Evolutionary conservation across 2,113 vertebrate species (phyloP).

Genomic region (Malurus melanocephalus): DNA sequence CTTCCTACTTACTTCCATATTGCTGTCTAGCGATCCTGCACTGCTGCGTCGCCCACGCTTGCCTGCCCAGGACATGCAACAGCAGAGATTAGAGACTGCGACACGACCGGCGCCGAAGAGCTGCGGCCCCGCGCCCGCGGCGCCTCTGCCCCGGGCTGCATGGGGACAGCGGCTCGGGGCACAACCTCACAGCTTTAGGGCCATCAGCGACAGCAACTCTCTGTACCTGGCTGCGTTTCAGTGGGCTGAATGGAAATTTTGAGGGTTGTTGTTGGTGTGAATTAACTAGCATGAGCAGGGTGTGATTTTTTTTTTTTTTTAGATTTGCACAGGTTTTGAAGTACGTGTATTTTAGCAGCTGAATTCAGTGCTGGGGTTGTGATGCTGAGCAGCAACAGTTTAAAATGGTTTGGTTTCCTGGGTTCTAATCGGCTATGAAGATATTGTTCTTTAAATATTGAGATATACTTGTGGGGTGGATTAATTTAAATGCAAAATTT

Average conservation of each 20-base stretch:
- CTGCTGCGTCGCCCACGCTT: constrained; percentile 98
- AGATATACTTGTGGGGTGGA: background rate
- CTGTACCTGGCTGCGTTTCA: background rate
- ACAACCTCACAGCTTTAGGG: background rate
- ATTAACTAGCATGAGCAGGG: background rate
- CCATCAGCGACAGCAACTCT: background rate
- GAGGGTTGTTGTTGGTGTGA: background rate
- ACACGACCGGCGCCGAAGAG: constrained; percentile 67
- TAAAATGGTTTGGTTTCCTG: background rate
- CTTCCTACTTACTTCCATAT: constrained; percentile 98
- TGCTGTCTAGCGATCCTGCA: constrained; percentile 99
- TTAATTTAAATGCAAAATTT: background rate
- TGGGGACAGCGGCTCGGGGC: background rate
- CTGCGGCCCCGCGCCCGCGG: constrained; percentile 36
- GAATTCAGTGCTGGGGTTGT: background rate
- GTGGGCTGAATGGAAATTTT: background rate
- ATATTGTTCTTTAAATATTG: background rate
- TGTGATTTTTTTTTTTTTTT: background rate
- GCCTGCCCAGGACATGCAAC: constrained; percentile 98
- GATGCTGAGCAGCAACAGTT: background rate
- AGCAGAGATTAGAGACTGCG: constrained; percentile 91
- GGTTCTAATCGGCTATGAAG: background rate
- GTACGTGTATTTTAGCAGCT: background rate
- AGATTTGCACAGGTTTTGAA: background rate
- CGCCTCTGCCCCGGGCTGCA: constrained; percentile 10